Base-by-base conservation (phyloP, 2,888 invertebrate genomes). In the Leptogaster cylindrica region DNA sequence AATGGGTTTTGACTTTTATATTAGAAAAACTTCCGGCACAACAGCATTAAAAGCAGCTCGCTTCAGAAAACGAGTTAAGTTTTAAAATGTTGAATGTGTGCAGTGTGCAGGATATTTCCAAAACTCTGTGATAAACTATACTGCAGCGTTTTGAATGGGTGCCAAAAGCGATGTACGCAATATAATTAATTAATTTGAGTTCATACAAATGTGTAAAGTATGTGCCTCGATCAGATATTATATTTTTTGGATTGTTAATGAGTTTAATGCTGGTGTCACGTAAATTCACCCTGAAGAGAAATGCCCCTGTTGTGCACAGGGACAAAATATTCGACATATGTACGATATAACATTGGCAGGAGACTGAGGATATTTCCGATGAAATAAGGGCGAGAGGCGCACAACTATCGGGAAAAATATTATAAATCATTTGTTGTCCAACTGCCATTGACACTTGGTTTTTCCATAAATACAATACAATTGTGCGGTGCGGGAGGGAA, bases 401-500 rank as follows among this genome's bases (percentile, higher is more conserved):
- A 10, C 55, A 55, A 23, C 55, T 36, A 39, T 33, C 12, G 55
- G 14, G 23, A 14, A 31, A 41, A 55, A 55, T 23, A 55, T 12
- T 12, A 55, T 55, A 36, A 55, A 55, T 55, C 55, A 55, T 39
- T 23, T 39, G 5, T n/a, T 20, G 20, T 20, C 18, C 12, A 12
- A 36, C 39, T 55, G 55, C 55, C 55, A 33, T 55, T 36, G 55
- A 55, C 55, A 55, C 55, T 55, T 31, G 55, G 55, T 6, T 55
- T 41, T 18, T 18, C 41, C 41, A 6, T 10, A 10, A 41, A 2
- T 41, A 16, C 41, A 14, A 41, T 41, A 39, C 39, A 39, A 39
- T n/a, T n/a, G n/a, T n/a, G n/a, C n/a, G n/a, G n/a, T n/a, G n/a
- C 23, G 27, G 3, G 6, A 2, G 12, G 55, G 31, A n/a, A n/a